Conservation (phyloP, 2,113 vertebrate genomes). For the Callithrix jacchus region DNA sequence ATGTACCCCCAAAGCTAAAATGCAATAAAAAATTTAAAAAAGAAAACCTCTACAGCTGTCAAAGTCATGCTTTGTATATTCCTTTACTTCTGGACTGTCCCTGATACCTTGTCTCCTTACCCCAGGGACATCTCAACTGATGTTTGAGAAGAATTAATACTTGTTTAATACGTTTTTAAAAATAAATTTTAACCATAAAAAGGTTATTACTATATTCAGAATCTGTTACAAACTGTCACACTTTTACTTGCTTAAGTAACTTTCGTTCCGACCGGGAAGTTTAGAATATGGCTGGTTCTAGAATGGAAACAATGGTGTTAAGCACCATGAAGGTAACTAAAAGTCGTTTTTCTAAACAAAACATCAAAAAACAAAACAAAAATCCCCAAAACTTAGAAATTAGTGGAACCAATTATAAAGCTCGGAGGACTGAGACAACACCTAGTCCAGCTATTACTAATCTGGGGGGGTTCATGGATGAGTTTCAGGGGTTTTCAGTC, state of each 20-base stretch:
- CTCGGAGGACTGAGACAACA: not conserved
- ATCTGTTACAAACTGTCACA: not conserved
- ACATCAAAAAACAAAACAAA: too few species aligned
- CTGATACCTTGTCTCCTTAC: not conserved
- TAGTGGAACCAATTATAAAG: not conserved
- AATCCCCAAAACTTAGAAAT: not conserved
- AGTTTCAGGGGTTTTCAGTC: not conserved
- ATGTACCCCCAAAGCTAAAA: too few species aligned
- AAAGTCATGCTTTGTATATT: not conserved
- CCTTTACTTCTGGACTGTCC: not conserved
- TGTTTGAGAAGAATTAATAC: not conserved
- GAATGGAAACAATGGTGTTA: not conserved
- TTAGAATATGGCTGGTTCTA: conserved; percentile 1
- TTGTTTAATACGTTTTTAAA: not conserved
- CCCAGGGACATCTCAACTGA: not conserved
- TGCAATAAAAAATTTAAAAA: too few species aligned
- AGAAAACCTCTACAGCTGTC: not conserved
- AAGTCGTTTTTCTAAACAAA: not conserved
- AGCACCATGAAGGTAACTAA: not conserved
- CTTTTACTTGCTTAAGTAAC: not conserved
- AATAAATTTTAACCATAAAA: not conserved
- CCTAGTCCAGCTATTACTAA: not conserved
- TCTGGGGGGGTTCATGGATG: not conserved
- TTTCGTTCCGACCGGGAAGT: not conserved
- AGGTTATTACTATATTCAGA: not conserved